Base-by-base conservation (phyloP, 2,888 invertebrate genomes). In the Tethea ocularis region DNA sequence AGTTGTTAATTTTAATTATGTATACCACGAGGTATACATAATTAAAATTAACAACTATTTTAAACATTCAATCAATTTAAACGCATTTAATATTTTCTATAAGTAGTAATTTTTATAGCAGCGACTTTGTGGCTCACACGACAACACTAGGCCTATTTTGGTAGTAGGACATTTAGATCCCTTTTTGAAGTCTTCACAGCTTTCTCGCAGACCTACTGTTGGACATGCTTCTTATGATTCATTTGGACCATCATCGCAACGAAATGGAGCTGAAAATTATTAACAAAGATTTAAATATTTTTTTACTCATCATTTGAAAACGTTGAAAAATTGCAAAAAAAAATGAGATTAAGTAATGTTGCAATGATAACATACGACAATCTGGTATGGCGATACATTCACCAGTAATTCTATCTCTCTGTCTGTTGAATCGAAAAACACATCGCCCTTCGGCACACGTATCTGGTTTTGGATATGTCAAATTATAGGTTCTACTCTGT, bases 91-190 rank as follows among this genome's bases (percentile, higher is more conserved):
- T 36, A 24, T 57, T 61, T 6, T 61, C 38, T 4, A 77, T 61
- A 41, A 77, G 38, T 59, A 75, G 52, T 58, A 67, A 13, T 66
- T 66, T 3, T 51, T 0, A 1, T 46, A 58, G 57, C 80, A 79
- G 53, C 75, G 69, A 29, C 80, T 80, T 23, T 62, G 61, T 8
- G 67, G 61, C 13, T 61, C 56, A 51, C 77, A 80, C 26, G 15
- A 29, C 4, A 46, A 55, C 5, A 59, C 55, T 29, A 65, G 6
- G 20, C 20, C 20, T 46, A 20, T 20, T 10, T 10, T 46, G 7
- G 10, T 20, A 20, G 1, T 20, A 10, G 17, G 5, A 46, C 17
- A 20, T 46, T 20, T 46, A n/a, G 17, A 20, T 8, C 20, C 10
- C 8, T 17, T 20, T 20, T 10, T 46, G 20, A 20, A 20, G 46